Base-by-base conservation (phyloP, 2,113 vertebrate species). In the Antechinus flavipes region DNA sequence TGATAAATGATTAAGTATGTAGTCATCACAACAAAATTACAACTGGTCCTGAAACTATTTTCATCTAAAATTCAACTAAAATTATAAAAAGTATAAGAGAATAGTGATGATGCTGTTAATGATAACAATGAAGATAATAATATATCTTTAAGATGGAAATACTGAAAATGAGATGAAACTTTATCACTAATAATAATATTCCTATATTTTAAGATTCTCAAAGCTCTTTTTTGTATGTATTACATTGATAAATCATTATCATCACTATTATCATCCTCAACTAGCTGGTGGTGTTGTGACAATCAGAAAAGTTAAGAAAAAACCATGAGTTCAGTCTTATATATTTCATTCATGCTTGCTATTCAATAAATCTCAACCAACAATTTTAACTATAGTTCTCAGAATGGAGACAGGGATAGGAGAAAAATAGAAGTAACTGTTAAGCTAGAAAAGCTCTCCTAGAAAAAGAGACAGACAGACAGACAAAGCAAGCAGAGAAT, bases 321-420 rank as follows among this genome's bases (percentile, higher is more conserved):
- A 58, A 90, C 26, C 47, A 27, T 42, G 93, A 95, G 8, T 91
- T 35, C 22, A 93, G 68, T 54, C 11, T 84, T 27, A 50, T 25
- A 91, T 24, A 90, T 46, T 93, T 14, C 46, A 61, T 26, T 10
- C 94, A 52, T 84, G 27, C 8, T 90, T 16, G 54, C 91, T 30
- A 50, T 68, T 35, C 42, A 94, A 22, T n/a, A 95, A 58, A 14
- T 12, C n/a, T 25, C 54, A 27, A 55, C 24, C 61, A 68, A 61
- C 58, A 61, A 61, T 61, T 12, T 61, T 61, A 61, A 68, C 12
- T 68, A 68, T 68, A 30, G 30, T 35, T 30, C 30, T 23, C 94
- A 92, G 25, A 76, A 8, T 96, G 27, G 47, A 84, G 91, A 54
- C 76, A 95, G 95, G 50, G 56, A 91, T 25, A 94, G 93, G 49